A percentile compares a stretch with the other conserved stretches of the same genome.
Evolutionary conservation across 2,888 invertebrate species (phyloP).

Genomic region (Sphaerophoria taeniata): DNA sequence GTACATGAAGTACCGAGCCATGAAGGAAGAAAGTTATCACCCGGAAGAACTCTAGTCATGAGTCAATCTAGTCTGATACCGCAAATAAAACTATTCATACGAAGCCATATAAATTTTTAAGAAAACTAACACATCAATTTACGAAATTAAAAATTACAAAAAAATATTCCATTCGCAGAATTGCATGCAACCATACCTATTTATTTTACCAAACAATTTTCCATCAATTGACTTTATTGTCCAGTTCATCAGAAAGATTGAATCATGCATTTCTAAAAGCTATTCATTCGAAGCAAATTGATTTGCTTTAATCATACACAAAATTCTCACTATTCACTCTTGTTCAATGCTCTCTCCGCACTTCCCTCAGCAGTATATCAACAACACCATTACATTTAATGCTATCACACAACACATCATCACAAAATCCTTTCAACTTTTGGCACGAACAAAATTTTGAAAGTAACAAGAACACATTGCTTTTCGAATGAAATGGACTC

Average conservation of each 20-base stretch:
- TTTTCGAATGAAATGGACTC: conserved; percentile 12
- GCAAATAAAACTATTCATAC: too few species aligned
- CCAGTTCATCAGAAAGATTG: conserved; percentile 30
- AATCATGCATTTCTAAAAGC: conserved; percentile 56
- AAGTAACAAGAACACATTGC: conserved; percentile 26
- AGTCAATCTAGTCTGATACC: too few species aligned
- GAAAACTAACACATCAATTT: too few species aligned
- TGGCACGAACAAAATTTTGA: conserved; percentile 44
- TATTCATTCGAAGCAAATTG: conserved; percentile 60
- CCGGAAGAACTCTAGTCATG: too few species aligned
- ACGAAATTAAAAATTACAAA: too few species aligned
- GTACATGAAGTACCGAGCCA: too few species aligned
- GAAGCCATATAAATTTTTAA: too few species aligned
- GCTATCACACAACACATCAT: not conserved
- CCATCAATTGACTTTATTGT: conserved; percentile 33
- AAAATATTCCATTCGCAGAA: too few species aligned
- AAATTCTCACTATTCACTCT: too few species aligned
- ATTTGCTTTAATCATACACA: conserved; percentile 55
- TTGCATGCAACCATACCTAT: too few species aligned
- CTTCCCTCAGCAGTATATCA: not conserved
- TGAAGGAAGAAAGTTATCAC: too few species aligned
- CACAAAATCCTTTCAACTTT: conserved; percentile 30
- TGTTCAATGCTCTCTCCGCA: conserved; percentile 4
- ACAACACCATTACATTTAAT: not conserved
- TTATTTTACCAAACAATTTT: not conserved